Conservation (phyloP, 2,888 invertebrate genomes). For the Lycophotia porphyrea region DNA sequence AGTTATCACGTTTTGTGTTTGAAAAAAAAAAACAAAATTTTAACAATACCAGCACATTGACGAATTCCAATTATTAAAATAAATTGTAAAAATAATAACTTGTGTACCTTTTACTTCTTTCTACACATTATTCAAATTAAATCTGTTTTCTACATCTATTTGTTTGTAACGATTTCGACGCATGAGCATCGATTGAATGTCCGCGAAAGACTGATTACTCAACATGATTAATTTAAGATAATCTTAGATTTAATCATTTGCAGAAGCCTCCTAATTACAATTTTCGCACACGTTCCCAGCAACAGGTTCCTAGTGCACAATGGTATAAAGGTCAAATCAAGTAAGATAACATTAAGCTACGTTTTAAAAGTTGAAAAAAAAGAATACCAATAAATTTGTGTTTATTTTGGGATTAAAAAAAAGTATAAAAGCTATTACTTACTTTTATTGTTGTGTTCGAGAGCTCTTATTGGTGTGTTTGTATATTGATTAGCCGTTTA, state of each 20-base stretch:
- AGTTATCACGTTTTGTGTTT: slow-evolving; percentile 25
- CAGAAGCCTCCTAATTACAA: neutral
- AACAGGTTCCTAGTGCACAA: slow-evolving; percentile 4
- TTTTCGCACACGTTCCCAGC: slow-evolving; percentile 16
- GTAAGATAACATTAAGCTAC: too few relatives aligned
- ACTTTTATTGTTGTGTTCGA: too few relatives aligned
- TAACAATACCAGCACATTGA: slow-evolving; percentile 14
- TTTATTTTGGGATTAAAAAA: neutral
- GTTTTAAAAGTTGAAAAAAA: neutral
- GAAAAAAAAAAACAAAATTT: neutral
- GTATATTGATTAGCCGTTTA: neutral
- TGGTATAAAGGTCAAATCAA: neutral
- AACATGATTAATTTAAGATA: slow-evolving; percentile 24
- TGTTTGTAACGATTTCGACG: slow-evolving; percentile 26
- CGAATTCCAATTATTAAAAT: neutral
- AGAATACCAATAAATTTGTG: too few relatives aligned
- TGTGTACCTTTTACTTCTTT: slow-evolving; percentile 15
- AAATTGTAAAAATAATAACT: neutral
- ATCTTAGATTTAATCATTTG: slow-evolving; percentile 32
- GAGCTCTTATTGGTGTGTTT: too few relatives aligned
- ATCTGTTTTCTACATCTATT: neutral
- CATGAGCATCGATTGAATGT: slow-evolving; percentile 57
- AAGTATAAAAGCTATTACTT: neutral
- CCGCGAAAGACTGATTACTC: slow-evolving; percentile 49
- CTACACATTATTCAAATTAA: slow-evolving; percentile 6